Base-by-base conservation (phyloP, 2,113 vertebrate genomes). In the Gallinago undulata region DNA sequence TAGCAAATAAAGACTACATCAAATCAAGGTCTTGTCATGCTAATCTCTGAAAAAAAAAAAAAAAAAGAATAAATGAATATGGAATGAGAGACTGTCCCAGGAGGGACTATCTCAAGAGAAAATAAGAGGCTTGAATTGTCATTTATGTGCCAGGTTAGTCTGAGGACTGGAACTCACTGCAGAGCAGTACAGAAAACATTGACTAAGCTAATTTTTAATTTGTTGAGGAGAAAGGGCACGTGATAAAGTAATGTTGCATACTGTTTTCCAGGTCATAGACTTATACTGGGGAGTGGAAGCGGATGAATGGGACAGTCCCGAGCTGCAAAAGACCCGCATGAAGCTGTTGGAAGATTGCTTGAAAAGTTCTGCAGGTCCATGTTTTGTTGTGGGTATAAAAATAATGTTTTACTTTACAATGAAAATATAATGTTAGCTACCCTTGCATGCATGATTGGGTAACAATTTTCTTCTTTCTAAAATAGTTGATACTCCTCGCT, bases 381-480 rank as follows among this genome's bases (percentile, higher is more conserved):
- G 99, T 98, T 99, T 99, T 98, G 99, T 99, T 98, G 99, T 99
- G 98, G 99, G 99, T 99, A 98, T 98, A 98, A 98, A 98, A 96
- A 97, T 98, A 97, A 96, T 96, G 90, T 88, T 98, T 97, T 97
- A 93, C 70, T 94, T 96, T 96, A 83, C 72, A 82, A 87, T n/a
- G 85, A 84, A 95, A 86, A 48, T 39, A 31, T 1, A 25, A 13
- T 55, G 31, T 70, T 90, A 80, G 47, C 60, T 94, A 39, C 76
- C 22, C 27, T 79, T 82, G 68, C 19, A 18, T 90, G 39, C 63
- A 39, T 84, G 69, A 35, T 84, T 64, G 19, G 57, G 45, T 77
- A 82, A 75, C 23, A 77, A 76, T 72, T 66, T 55, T 69, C 73
- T 90, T 91, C 47, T 59, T 63, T 83, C 33, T 62, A 17, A 59